Conservation (phyloP, 2,113 vertebrate genomes). For the human region GRCh38 chr9:11039501-11040000, state of each 20-base stretch:
- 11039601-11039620: background rate
- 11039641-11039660: background rate
- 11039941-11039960: background rate
- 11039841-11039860: background rate
- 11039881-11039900: background rate
- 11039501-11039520: background rate
- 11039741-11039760: background rate
- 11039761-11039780: background rate
- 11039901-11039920: background rate
- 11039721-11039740: background rate
- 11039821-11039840: background rate
- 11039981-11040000: background rate
- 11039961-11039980: background rate
- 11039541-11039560: background rate
- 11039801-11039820: background rate
- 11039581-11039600: background rate
- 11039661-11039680: background rate
- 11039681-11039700: background rate
- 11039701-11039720: background rate
- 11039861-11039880: background rate
- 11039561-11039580: rapidly evolving
- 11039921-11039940: background rate
- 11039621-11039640: background rate
- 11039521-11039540: background rate
- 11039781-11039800: background rate